Evolutionary conservation across 2,797 vertebrate genomes (phyloP), one percentile per base, ranked within the genome.

Genomic region (Synanceia verrucosa): DNA sequence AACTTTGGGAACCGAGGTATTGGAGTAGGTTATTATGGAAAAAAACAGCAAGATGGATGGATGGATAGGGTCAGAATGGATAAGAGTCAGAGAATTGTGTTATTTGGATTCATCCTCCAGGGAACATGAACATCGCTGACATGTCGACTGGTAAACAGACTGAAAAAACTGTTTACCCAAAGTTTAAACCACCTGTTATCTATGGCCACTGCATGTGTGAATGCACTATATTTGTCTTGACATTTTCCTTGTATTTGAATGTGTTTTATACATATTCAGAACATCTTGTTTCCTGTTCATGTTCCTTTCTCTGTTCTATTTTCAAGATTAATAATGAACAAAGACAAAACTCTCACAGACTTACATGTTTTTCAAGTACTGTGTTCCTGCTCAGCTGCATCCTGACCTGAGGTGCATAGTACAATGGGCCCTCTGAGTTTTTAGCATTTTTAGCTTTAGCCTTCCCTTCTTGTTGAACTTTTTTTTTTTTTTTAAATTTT

Each of bases 301-400:
- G 8, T 31, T 36, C 9, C 6, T 61, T n/a, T 41, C 56, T 50
- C 34, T 34, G 21, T 29, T 70, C 79, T 65, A 46, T 66, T 85
- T 75, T 60, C 58, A 82, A 67, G 65, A 77, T 50, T 13, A 52
- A 46, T 37, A 48, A 66, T 44, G n/a, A 63, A 43, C 50, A 24
- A 6, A 55, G 9, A 41, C 21, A n/a, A n/a, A n/a, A 10, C 33
- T 64, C 56, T 39, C 63, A 60, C 43, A 73, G 34, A 78, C 59
- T 1, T 33, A 16, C 13, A 19, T 23, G 21, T 37, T 64, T 73
- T 62, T 63, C 29, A 55, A 70, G 51, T n/a, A 7, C 36, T 57
- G 60, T 73, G 36, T 82, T 84, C 51, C 67, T 67, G 62, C 50
- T 88, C 82, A 83, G 72, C 79, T 84, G 83, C 68, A 76, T 90